Percentiles rank a stretch among this genome's conserved stretches.
These are phyloP conservation scores for Rhagonycha lutea DNA, from an alignment of 2,888 invertebrate genomes.

Conservation along the genomic window DNA sequence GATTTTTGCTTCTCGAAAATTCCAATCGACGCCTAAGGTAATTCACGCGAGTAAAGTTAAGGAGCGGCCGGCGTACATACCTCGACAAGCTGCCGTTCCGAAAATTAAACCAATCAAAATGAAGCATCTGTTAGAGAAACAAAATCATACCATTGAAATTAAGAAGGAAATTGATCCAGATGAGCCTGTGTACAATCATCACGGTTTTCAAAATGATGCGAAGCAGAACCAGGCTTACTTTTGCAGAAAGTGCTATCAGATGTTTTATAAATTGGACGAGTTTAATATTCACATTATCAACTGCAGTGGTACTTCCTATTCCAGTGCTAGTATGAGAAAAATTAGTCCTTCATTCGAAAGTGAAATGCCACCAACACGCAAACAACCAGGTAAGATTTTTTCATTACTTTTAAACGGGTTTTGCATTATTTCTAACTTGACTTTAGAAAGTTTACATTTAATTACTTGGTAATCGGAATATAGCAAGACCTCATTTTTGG, in stretches of 20 bases:
- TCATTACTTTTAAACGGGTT: not conserved
- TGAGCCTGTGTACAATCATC: constrained; percentile 26
- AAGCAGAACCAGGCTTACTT: constrained; percentile 52
- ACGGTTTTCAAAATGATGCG: constrained; percentile 6
- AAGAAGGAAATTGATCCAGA: constrained; percentile 30
- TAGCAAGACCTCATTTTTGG: no score
- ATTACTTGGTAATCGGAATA: no score
- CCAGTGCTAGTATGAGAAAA: not conserved
- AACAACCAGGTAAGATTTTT: not conserved
- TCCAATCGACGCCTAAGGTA: constrained; percentile 33
- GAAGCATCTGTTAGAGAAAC: constrained; percentile 39
- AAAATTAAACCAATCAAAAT: constrained; percentile 39
- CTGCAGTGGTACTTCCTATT: constrained; percentile 18
- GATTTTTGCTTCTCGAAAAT: constrained; percentile 43
- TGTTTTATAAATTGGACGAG: constrained; percentile 53
- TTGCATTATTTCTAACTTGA: no score
- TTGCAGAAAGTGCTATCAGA: constrained; percentile 54
- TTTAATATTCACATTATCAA: constrained; percentile 50
- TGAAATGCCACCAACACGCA: not conserved
- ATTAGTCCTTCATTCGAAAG: not conserved
- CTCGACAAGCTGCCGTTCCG: constrained; percentile 12
- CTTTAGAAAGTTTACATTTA: not conserved
- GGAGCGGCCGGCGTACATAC: constrained; percentile 2
- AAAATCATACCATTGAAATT: constrained; percentile 33
- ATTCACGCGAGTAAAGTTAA: constrained; percentile 27